Percentiles rank a stretch among this genome's conserved stretches.
These are phyloP conservation scores for Eriosoma lanigerum DNA, from an alignment of 1,140 invertebrate species.

Conservation along the genomic window DNA sequence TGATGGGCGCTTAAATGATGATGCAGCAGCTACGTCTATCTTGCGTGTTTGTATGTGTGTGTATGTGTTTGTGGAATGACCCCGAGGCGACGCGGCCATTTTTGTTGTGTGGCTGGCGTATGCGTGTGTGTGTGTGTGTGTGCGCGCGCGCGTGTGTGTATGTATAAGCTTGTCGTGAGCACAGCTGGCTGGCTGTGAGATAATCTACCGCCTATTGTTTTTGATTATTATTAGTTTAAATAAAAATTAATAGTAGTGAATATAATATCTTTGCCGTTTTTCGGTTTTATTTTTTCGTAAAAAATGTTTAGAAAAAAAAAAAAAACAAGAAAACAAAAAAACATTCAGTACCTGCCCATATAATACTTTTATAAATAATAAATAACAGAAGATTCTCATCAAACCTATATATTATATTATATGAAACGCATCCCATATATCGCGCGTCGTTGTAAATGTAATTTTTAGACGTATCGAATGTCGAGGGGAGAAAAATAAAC, in stretches of 20 bases:
- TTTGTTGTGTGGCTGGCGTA: conserved; percentile 19
- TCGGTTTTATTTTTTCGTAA: background rate
- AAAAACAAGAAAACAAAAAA: background rate
- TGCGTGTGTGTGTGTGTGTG: conserved; percentile 26
- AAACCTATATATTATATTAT: too few species aligned
- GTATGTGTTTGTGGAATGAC: conserved; percentile 42
- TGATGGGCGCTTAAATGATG: conserved; percentile 45
- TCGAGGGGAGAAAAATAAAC: conserved; percentile 40
- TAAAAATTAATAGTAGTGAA: conserved; percentile 22
- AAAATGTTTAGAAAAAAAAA: background rate
- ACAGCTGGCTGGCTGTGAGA: conserved; percentile 44
- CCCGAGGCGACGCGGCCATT: conserved; percentile 45
- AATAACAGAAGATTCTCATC: too few species aligned
- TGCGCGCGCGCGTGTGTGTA: too few species aligned
- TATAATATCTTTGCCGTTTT: conserved; percentile 3
- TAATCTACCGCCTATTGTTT: conserved; percentile 47
- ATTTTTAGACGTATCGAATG: conserved; percentile 40
- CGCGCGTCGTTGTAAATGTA: background rate
- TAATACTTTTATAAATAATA: too few species aligned
- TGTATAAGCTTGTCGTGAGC: conserved; percentile 41
- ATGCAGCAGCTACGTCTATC: conserved; percentile 30
- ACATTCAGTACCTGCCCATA: too few species aligned
- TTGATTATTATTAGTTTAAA: conserved; percentile 42
- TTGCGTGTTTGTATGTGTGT: background rate
- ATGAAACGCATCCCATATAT: too few species aligned